phyloP scores from a whole-genome alignment of 2,797 vertebrate species.

The Pangasius krempfi region DNA sequence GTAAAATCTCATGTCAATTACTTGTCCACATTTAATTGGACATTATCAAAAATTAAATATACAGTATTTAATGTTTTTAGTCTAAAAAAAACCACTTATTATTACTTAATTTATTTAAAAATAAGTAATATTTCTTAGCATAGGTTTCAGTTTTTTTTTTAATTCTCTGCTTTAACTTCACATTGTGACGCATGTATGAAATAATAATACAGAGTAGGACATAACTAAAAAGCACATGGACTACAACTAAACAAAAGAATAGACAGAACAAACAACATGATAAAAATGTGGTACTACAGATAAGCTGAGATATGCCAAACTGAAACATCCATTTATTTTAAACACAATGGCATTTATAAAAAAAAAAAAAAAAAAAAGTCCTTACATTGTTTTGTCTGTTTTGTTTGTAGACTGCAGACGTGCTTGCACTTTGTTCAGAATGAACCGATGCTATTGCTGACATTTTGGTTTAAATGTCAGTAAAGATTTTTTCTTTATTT shows the following conservation, averaged over 20 bases:
- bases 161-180: neutral
- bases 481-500: conserved; percentile 13
- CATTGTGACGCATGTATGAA: neutral
- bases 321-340: too few species aligned
- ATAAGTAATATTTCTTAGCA: neutral
- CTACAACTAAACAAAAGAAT: neutral
- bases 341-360: too few species aligned
- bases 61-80: neutral
- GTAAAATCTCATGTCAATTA: too few species aligned
- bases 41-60: too few species aligned
- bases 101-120: neutral
- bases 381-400: neutral
- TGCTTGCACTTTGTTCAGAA: neutral
- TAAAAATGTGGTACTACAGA: neutral
- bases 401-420: neutral
- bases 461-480: conserved; percentile 43
- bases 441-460: conserved; percentile 10
- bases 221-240: neutral
- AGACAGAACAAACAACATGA: neutral
- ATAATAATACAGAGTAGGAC: neutral
- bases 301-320: neutral
- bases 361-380: neutral
- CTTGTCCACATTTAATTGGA: too few species aligned
- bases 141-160: neutral
- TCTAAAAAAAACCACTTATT: neutral